Evolutionary conservation across 2,888 invertebrate species (phyloP), one percentile per base, ranked within the genome.

Genomic region (Agrochola circellaris): DNA sequence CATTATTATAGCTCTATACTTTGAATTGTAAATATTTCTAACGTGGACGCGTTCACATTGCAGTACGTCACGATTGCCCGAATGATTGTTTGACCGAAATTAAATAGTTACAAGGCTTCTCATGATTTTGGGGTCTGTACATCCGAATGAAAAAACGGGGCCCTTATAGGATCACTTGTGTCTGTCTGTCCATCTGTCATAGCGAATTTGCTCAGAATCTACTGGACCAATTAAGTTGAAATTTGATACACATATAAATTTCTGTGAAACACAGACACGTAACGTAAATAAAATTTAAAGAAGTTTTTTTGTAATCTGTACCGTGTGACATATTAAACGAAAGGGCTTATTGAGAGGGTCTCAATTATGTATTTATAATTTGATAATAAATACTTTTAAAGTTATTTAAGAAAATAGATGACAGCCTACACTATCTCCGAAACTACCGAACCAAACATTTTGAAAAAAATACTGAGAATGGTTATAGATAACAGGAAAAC

Each of bases 11-110:
- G 78, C 69, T 73, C 75, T 86, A 66, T 84, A 81, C 51, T 79
- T 79, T 79, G 62, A 77, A 83, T 80, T 83, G 87, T 89, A 83
- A 87, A 86, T 88, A 89, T 69, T 64, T 81, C 64, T 82, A 75
- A 68, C n/a, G 61, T 73, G 74, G 56, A 64, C 64, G 54, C 77
- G 73, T 81, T 89, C 83, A 79, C 79, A 85, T 81, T 86, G 79
- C 48, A 34, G 54, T n/a, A 56, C 0, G 30, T 13, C 20, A 54
- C 17, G 26, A 54, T 65, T 54, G 2, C 42, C 7, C 26, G 7
- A 26, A 42, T 45, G 4, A 48, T 23, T 17, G 9, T 34, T 17
- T 54, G 6, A 34, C 11, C 17, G n/a, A 23, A 34, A 48, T 30
- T 23, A 67, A 66, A 23, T 67, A 17, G 11, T 68, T 56, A 34